Conservation (phyloP, 2,113 vertebrate genomes). For the Saguinus midas region DNA sequence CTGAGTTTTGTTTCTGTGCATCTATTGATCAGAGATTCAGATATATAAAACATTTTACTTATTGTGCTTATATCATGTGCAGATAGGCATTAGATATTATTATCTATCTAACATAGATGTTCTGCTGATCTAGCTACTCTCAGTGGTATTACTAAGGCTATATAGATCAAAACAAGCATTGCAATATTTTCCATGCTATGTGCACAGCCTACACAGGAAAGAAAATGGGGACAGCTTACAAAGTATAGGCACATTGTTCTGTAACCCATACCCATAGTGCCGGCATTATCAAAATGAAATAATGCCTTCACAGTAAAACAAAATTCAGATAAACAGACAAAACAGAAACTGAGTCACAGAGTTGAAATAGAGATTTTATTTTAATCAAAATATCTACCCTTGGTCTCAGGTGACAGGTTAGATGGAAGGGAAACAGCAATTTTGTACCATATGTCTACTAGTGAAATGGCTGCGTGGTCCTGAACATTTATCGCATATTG, state of each 20-base stretch:
- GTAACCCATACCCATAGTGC: not conserved
- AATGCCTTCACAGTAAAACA: not conserved
- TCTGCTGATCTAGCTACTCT: not conserved
- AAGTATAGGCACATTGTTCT: not conserved
- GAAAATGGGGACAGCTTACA: not conserved
- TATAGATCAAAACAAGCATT: not conserved
- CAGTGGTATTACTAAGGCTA: not conserved
- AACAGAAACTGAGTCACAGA: not conserved
- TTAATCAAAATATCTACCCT: not conserved
- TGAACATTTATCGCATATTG: not conserved
- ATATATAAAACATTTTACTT: constrained; percentile 12
- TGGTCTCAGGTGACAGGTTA: not conserved
- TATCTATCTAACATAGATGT: not conserved
- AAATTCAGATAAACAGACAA: not conserved
- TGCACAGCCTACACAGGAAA: not conserved
- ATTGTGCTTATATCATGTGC: not conserved
- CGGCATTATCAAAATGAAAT: not conserved
- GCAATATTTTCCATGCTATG: not conserved
- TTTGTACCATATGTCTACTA: not conserved
- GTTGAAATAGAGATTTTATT: constrained; percentile 18
- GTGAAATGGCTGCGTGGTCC: not conserved
- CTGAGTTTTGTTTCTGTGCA: not conserved
- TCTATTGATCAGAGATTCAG: not conserved
- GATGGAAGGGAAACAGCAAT: not conserved
- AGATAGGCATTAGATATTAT: constrained; percentile 3